Evolutionary conservation across 2,888 invertebrate genomes (phyloP), one percentile per base, ranked within the genome.

Genomic region (Melieria omissa): DNA sequence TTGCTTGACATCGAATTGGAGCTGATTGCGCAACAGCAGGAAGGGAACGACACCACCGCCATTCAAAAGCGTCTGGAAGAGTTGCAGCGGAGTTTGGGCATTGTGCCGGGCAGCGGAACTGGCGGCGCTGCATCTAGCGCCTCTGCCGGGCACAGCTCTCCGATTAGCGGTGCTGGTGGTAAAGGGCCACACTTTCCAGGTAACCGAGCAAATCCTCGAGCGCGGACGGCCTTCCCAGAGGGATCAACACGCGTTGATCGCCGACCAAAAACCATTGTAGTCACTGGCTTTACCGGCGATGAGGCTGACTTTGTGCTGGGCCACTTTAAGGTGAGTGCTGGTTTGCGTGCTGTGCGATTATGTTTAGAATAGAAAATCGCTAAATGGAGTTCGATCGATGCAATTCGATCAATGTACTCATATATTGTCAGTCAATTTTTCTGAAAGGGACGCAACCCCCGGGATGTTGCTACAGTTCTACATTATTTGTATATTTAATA

Each of bases 1-100:
- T 91, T 97, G 65, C 88, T 97, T 9, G 97, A 97, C 83, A 94
- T 95, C 0, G 97, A 98, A 83, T 86, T 97, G 81, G 97, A 98
- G 84, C 88, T 97, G 76, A 95, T 96, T 80, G 94, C 93, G 1
- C 95, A 95, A 78, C 95, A 96, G 82, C 95, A 92, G 86, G 91
- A 90, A 82, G 97, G 97, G 0, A 94, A 92, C 70, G 97, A 97
- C 78, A 95, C 95, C 0, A 90, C 93, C 0, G 95, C 94, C 77
- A 88, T 97, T 64, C 91, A 93, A 79, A 93, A 92, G 84, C 92
- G 91, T 81, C 90, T 96, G 46, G 89, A 90, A 7, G 95, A 96
- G 76, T 88, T 97, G 67, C 88, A 87, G 73, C 84, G 87, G n/a
- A 86, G 83, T 66, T 80, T 87, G 47, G 84, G 83, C 12, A 80